Evolutionary conservation across 2,888 invertebrate genomes (phyloP).

Genomic region (Pachycephus smyrnensis): DNA sequence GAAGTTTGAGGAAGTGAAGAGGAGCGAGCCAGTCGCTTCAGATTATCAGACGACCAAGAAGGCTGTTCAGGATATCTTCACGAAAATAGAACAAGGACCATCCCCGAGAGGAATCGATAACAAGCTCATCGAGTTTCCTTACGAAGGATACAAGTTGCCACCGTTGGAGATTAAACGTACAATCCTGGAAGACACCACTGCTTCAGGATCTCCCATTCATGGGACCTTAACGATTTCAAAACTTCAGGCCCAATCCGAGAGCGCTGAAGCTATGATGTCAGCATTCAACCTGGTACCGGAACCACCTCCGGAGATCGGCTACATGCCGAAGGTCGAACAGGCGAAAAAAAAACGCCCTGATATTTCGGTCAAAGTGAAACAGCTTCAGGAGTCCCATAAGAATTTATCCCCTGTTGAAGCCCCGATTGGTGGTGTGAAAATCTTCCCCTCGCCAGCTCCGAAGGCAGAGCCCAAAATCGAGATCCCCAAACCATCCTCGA

Average conservation of each 20-base stretch:
- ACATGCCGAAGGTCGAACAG: conserved; percentile 69
- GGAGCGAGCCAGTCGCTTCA: conserved; percentile 39
- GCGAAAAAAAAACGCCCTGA: conserved; percentile 67
- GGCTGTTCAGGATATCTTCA: conserved; percentile 57
- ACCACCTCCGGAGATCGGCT: conserved; percentile 79
- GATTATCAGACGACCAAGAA: conserved; percentile 51
- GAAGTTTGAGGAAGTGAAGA: conserved; percentile 55
- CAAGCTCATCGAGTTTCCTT: conserved; percentile 61
- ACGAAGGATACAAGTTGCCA: conserved; percentile 57
- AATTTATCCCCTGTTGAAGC: conserved; percentile 68
- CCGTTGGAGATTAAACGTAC: conserved; percentile 50
- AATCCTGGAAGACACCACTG: conserved; percentile 55
- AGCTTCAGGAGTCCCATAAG: conserved; percentile 72
- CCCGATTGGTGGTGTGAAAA: conserved; percentile 72
- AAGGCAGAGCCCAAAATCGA: conserved; percentile 43
- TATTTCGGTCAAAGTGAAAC: conserved; percentile 72
- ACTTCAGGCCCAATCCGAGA: conserved; percentile 56
- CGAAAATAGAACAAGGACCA: conserved; percentile 54
- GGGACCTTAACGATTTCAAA: conserved; percentile 55
- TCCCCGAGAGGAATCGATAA: conserved; percentile 57
- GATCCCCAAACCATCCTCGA: conserved; percentile 30
- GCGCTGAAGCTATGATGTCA: conserved; percentile 60
- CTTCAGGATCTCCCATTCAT: conserved; percentile 57
- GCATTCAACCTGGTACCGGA: conserved; percentile 74
- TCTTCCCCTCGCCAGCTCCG: conserved; percentile 65